Base-by-base conservation (phyloP, 2,888 invertebrate genomes). In the Caenorhabditis sp. region DNA sequence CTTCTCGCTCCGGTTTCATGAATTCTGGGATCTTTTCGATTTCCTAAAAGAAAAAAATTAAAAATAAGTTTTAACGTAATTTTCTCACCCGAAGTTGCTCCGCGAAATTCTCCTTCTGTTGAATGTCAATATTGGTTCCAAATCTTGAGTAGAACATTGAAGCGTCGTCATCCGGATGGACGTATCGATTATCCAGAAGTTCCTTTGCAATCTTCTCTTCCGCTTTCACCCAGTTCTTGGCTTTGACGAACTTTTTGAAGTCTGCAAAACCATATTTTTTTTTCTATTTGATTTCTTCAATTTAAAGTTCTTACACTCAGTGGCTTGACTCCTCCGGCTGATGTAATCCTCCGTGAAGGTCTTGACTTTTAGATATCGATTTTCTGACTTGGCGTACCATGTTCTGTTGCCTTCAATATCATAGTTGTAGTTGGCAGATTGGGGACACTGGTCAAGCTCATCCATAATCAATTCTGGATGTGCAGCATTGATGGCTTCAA, bases 61-160 rank as follows among this genome's bases (percentile, higher is more conserved):
- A 13, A 18, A 50, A 6, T 50, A 20, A 20, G 32, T 9, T 3
- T n/a, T n/a, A 40, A 50, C 15, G 18, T 20, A 13, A 18, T 20
- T 50, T 4, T 22, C 60, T 40, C 1, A 60, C 60, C 0, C 20
- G 1, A 1, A 35, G 20, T 24, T 61, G 61, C 15, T 0, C 8
- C 3, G 11, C 24, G 26, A 61, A 61, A 0, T 53, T 26, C 13
- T 28, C 15, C 9, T 20, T 20, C 0, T 20, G 11, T 1, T 11
- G 24, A 6, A 61, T n/a, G 15, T 65, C 65, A 9, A 65, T 15
- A 24, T 65, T 65, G 1, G 65, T 65, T 15, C 53, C 65, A n/a
- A 65, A 65, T 28, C 20, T 26, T 3, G 28, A 37, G 22, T 22
- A 65, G 11, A 22, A 37, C 47, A 37, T 50, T 2, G 37, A 9